These are phyloP conservation scores for Scaptomyza tumidula DNA, from an alignment of 2,888 invertebrate species.

Conservation along the genomic window DNA sequence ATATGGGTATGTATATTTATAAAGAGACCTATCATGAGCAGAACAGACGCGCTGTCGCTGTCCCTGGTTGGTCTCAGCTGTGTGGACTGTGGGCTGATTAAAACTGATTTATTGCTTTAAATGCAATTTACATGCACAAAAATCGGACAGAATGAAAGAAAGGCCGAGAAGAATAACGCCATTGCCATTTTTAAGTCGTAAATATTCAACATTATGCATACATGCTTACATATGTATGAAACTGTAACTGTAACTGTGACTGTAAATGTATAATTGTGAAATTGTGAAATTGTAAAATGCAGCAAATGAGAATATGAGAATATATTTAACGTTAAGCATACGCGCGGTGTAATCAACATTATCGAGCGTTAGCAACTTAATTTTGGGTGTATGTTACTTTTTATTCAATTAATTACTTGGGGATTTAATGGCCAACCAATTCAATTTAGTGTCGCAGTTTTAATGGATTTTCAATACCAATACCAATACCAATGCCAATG, in stretches of 20 bases:
- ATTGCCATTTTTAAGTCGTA: conserved; percentile 48
- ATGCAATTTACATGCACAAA: conserved; percentile 77
- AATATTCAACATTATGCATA: conserved; percentile 46
- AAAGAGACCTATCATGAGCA: conserved; percentile 55
- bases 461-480: conserved; percentile 48
- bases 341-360: conserved; percentile 31
- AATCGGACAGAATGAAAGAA: conserved; percentile 29
- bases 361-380: conserved; percentile 40
- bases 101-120: conserved; percentile 78
- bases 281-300: conserved; percentile 5
- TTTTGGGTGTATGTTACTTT: conserved; percentile 28
- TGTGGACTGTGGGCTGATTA: conserved; percentile 67
- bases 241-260: not conserved
- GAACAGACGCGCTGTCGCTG: conserved; percentile 38
- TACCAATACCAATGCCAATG: conserved; percentile 27
- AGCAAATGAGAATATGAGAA: conserved; percentile 12
- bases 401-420: conserved; percentile 62
- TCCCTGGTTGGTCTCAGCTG: conserved; percentile 60
- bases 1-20: conserved; percentile 11
- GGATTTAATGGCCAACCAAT: conserved; percentile 32
- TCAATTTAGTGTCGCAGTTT: conserved; percentile 44
- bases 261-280: not conserved
- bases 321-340: conserved; percentile 50
- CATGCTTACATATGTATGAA: not conserved
- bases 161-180: conserved; percentile 26